Conservation (phyloP, 2,888 invertebrate species). For the Torymus tubicola region DNA sequence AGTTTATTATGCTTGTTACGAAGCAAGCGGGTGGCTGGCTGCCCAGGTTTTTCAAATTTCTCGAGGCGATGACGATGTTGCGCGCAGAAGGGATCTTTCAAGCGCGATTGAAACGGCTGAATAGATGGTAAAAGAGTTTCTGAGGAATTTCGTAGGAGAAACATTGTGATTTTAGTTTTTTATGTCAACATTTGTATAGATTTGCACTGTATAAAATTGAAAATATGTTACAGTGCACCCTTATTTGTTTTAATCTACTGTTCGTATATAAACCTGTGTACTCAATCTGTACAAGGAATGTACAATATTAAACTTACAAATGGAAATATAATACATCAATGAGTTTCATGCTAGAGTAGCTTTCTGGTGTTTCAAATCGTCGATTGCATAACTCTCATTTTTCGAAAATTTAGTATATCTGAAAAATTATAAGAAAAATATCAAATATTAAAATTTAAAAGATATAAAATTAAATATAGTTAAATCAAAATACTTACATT, state of each 20-base stretch:
- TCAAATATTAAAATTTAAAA: background rate
- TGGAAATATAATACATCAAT: background rate
- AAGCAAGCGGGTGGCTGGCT: conserved; percentile 4
- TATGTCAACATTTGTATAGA: too few species aligned
- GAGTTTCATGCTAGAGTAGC: conserved; percentile 78
- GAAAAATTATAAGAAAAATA: conserved; percentile 44
- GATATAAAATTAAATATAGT: conserved; percentile 1
- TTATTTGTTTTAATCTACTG: too few species aligned
- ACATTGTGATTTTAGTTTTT: too few species aligned
- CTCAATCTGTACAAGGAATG: conserved; percentile 1
- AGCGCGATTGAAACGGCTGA: too few species aligned
- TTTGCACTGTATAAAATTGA: too few species aligned
- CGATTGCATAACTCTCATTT: conserved; percentile 78
- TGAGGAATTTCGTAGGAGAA: too few species aligned
- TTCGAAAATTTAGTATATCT: conserved; percentile 82
- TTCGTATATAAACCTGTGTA: background rate
- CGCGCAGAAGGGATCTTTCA: too few species aligned
- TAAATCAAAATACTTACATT: conserved; percentile 80
- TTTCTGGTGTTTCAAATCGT: conserved; percentile 77
- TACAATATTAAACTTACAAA: conserved; percentile 11
- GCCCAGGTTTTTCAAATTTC: conserved; percentile 15
- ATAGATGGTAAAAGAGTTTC: too few species aligned
- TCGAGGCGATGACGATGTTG: background rate
- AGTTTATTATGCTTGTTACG: conserved; percentile 55
- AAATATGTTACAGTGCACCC: too few species aligned